A percentile compares a stretch with the other conserved stretches of the same genome.
Evolutionary conservation across 2,113 vertebrate species (phyloP).

Genomic region (Okapia johnstoni): DNA sequence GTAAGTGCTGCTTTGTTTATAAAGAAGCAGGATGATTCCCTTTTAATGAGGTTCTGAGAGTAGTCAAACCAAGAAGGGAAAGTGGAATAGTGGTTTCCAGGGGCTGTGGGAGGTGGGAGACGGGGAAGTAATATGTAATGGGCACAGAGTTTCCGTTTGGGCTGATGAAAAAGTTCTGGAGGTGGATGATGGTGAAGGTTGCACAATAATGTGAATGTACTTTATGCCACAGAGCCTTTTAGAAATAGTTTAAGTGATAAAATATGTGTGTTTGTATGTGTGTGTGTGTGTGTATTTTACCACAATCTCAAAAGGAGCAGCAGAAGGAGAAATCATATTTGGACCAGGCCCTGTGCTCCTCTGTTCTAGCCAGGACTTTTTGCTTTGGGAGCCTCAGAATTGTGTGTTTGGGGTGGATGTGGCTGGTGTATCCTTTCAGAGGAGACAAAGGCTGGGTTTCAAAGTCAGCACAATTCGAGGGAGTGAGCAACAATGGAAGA

Average conservation of each 20-base stretch:
- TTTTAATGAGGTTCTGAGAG: background rate
- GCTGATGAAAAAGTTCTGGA: background rate
- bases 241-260: background rate
- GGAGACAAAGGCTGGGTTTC: background rate
- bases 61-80: background rate
- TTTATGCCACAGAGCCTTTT: background rate
- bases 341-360: background rate
- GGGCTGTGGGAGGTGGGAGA: rapidly evolving
- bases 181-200: background rate
- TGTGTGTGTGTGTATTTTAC: background rate
- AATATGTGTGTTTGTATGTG: background rate
- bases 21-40: background rate
- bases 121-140: background rate
- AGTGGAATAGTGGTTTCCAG: background rate
- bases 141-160: background rate
- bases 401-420: background rate
- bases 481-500: background rate
- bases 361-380: background rate
- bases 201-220: background rate
- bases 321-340: background rate
- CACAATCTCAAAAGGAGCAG: background rate
- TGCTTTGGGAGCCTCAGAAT: background rate
- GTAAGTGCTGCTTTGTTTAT: background rate
- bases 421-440: background rate
- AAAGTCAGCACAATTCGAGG: background rate